phyloP scores from a whole-genome alignment of 1,140 invertebrate genomes.

The Conus ventricosus region DNA sequence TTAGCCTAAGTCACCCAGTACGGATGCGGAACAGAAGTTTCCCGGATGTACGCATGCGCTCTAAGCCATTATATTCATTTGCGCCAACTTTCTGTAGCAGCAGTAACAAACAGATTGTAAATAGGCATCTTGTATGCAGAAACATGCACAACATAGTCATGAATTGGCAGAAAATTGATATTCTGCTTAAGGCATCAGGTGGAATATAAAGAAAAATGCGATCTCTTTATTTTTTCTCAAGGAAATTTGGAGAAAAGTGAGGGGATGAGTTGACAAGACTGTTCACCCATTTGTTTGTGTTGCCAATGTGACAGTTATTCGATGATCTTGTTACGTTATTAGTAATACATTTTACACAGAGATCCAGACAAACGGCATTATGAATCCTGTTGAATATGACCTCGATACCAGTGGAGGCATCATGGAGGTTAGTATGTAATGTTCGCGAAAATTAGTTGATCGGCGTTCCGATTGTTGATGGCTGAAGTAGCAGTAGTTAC shows the following conservation, averaged over 20 bases:
- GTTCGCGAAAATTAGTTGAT: neutral
- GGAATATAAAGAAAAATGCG: neutral
- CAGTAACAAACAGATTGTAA: conserved; percentile 5
- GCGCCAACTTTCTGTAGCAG: conserved; percentile 61
- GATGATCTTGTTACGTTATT: conserved; percentile 78
- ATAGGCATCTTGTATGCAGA: neutral
- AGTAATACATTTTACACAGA: too few relatives aligned
- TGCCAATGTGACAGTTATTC: conserved; percentile 15
- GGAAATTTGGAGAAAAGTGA: neutral
- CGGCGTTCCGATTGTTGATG: neutral
- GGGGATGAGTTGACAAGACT: conserved; percentile 15
- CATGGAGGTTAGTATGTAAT: conserved; percentile 79
- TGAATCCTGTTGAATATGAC: conserved; percentile 77
- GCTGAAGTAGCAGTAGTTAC: neutral
- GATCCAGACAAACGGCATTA: conserved; percentile 84
- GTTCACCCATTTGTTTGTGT: conserved; percentile 23
- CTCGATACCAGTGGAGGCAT: conserved; percentile 80
- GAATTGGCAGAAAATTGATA: neutral
- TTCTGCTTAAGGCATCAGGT: neutral
- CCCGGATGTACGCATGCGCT: conserved; percentile 66
- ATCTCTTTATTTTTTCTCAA: neutral
- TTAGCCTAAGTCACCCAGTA: neutral
- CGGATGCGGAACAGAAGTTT: conserved; percentile 51
- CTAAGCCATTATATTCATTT: conserved; percentile 62
- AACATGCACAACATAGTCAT: neutral